A percentile compares a stretch with the other conserved stretches of the same genome.
phyloP scores from a whole-genome alignment of 2,113 vertebrate species.

The Copsychus sechellarum region DNA sequence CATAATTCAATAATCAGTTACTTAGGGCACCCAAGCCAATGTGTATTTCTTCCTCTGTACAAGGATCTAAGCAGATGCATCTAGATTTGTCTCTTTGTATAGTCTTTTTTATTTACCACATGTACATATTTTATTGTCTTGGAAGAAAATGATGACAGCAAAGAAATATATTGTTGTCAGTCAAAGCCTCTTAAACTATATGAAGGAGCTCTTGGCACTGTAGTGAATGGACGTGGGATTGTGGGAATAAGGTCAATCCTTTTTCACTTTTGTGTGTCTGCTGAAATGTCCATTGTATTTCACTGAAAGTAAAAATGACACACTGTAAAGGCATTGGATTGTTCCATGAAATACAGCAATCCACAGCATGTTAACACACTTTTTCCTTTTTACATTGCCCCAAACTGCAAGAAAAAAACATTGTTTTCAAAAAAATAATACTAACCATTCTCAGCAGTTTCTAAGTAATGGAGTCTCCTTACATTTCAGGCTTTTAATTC shows the following conservation, averaged over 20 bases:
- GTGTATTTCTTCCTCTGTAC: neutral
- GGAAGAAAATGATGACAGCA: slow-evolving; percentile 11
- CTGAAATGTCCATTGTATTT: slow-evolving; percentile 56
- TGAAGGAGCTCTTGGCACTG: neutral
- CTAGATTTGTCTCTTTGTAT: neutral
- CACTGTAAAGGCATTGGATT: slow-evolving; percentile 16
- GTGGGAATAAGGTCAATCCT: slow-evolving; percentile 34
- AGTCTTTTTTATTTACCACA: slow-evolving; percentile 32
- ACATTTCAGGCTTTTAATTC: slow-evolving; percentile 17
- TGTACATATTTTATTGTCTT: slow-evolving; percentile 8
- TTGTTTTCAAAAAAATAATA: slow-evolving; percentile 17
- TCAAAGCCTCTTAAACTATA: slow-evolving; percentile 42
- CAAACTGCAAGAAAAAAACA: neutral
- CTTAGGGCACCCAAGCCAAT: neutral
- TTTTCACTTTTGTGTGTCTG: slow-evolving; percentile 35
- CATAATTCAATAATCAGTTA: neutral
- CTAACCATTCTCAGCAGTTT: neutral
- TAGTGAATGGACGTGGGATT: neutral
- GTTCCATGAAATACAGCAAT: slow-evolving; percentile 16
- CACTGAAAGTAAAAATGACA: slow-evolving; percentile 42
- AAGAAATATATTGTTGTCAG: slow-evolving; percentile 28
- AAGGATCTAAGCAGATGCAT: neutral
- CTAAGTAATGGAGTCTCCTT: slow-evolving; percentile 3
- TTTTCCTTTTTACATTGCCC: neutral
- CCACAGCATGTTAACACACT: neutral